phyloP scores from a whole-genome alignment of 2,888 invertebrate genomes.

The Perithous albicinctus region DNA sequence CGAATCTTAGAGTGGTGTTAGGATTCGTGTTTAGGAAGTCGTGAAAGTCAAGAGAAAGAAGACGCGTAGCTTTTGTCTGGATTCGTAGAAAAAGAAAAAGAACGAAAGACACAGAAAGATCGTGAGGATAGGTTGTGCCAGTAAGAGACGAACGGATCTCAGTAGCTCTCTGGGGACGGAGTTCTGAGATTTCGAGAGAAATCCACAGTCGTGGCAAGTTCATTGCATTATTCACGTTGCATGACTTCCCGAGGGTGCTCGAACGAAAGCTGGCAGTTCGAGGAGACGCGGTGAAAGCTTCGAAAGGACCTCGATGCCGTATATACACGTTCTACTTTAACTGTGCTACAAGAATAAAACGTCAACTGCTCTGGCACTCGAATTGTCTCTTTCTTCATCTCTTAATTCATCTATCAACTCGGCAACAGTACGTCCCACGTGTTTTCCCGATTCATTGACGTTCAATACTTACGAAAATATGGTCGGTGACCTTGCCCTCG shows the following conservation, averaged over 20 bases:
- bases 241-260: slow-evolving; percentile 67
- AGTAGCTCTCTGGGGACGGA: slow-evolving; percentile 54
- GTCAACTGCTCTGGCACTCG: slow-evolving; percentile 25
- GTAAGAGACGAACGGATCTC: slow-evolving; percentile 49
- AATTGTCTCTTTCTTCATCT: slow-evolving; percentile 40
- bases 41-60: slow-evolving; percentile 66
- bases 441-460: neutral
- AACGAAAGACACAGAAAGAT: slow-evolving; percentile 35
- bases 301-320: slow-evolving; percentile 48
- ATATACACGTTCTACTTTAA: slow-evolving; percentile 29
- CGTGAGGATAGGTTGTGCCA: slow-evolving; percentile 34
- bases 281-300: slow-evolving; percentile 64
- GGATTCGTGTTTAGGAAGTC: slow-evolving; percentile 77
- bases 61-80: slow-evolving; percentile 53
- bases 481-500: slow-evolving; percentile 72
- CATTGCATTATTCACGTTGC: slow-evolving; percentile 79
- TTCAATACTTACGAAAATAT: slow-evolving; percentile 78
- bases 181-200: slow-evolving; percentile 66
- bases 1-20: slow-evolving; percentile 47
- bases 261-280: slow-evolving; percentile 60
- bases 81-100: slow-evolving; percentile 45
- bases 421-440: neutral
- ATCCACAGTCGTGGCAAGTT: slow-evolving; percentile 73
- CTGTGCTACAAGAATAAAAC: slow-evolving; percentile 34
- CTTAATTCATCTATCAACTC: slow-evolving; percentile 36